Percentiles rank a stretch among this genome's conserved stretches.
These are phyloP conservation scores for Euplexia lucipara DNA, from an alignment of 2,888 invertebrate species.

Conservation along the genomic window DNA sequence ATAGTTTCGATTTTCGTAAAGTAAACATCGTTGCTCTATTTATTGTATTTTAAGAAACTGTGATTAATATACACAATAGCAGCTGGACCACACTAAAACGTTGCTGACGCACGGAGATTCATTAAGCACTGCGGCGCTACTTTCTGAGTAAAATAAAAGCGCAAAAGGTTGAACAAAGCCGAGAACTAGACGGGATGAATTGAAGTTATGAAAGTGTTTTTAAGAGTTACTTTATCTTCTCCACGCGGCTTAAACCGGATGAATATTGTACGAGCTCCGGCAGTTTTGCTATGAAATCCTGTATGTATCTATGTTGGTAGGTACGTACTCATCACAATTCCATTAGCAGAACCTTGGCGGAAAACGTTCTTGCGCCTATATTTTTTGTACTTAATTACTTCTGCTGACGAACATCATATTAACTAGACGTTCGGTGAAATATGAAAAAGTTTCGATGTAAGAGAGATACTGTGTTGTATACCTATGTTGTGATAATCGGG, in stretches of 20 bases:
- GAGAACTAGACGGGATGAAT: conserved; percentile 59
- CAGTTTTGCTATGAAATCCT: conserved; percentile 46
- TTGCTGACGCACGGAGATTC: conserved; percentile 36
- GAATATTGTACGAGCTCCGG: conserved; percentile 62
- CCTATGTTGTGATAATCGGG: no score
- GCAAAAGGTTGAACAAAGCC: conserved; percentile 42
- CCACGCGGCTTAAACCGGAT: conserved; percentile 52
- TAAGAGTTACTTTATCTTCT: conserved; percentile 63
- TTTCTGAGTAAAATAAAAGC: conserved; percentile 56
- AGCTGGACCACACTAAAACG: conserved; percentile 24
- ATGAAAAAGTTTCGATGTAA: neutral
- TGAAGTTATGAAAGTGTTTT: conserved; percentile 67
- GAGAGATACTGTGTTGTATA: no score
- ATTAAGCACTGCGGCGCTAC: conserved; percentile 42
- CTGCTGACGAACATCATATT: conserved; percentile 8
- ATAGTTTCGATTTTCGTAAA: conserved; percentile 6
- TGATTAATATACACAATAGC: conserved; percentile 27
- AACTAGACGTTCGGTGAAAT: neutral
- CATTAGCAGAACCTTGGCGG: conserved; percentile 39
- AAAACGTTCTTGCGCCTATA: conserved; percentile 7
- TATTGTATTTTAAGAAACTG: conserved; percentile 6
- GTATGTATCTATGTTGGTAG: conserved; percentile 30
- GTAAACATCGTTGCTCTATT: conserved; percentile 17
- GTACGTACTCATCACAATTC: conserved; percentile 49
- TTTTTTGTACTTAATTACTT: conserved; percentile 39